Evolutionary conservation across 2,797 vertebrate genomes (phyloP).

Genomic region (Austrolebias charrua): DNA sequence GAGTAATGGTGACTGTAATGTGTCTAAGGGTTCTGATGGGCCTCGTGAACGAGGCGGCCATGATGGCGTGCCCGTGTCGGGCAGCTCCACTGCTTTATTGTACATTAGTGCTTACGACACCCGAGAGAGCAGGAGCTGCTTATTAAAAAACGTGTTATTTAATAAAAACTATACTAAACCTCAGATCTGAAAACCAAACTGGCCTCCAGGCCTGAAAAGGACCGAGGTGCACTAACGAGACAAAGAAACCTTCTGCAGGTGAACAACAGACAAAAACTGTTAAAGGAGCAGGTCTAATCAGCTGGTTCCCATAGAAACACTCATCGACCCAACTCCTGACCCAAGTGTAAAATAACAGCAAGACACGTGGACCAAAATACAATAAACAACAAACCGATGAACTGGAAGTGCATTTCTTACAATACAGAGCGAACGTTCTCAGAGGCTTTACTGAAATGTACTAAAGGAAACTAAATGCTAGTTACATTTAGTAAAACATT

Average conservation of each 20-base stretch:
- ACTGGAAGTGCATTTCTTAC: no score
- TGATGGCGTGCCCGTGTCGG: conserved; percentile 22
- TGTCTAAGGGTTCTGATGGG: conserved; percentile 57
- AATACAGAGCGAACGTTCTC: no score
- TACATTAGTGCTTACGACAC: conserved; percentile 41
- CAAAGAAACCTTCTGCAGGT: conserved; percentile 9
- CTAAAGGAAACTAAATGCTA: no score
- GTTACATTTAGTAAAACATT: no score
- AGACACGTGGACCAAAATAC: no score
- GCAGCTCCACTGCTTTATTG: conserved; percentile 21
- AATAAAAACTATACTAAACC: conserved; percentile 21
- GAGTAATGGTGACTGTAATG: conserved; percentile 64
- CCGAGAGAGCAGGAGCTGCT: conserved; percentile 32
- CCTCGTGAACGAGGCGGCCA: conserved; percentile 37
- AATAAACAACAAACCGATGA: no score
- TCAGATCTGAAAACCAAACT: conserved; percentile 13
- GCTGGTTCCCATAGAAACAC: no score
- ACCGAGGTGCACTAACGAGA: conserved; percentile 49
- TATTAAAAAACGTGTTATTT: conserved; percentile 52
- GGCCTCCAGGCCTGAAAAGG: conserved; percentile 10
- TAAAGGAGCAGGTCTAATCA: no score
- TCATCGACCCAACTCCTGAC: no score
- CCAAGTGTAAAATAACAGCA: no score
- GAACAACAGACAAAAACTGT: conserved; percentile 16
- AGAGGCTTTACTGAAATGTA: no score